Evolutionary conservation across 1,140 invertebrate species (phyloP).

Genomic region (Lanistes nyassanus): DNA sequence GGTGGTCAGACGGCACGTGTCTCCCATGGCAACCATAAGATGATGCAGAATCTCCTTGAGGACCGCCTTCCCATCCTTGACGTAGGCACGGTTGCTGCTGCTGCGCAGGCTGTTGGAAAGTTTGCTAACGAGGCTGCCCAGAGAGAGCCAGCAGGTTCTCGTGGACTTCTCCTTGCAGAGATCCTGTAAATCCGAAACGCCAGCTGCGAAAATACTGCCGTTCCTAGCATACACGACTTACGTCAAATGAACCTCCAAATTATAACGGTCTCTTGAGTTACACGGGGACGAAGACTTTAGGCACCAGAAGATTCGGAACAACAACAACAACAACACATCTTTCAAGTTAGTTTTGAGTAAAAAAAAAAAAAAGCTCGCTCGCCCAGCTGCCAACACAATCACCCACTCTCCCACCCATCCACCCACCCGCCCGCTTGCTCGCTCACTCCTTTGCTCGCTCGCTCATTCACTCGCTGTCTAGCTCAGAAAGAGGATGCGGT

Average conservation of each 20-base stretch:
- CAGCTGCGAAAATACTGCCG: no score
- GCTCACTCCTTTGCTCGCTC: not conserved
- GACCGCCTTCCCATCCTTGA: not conserved
- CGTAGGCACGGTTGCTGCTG: not conserved
- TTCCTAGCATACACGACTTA: no score
- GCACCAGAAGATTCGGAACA: no score
- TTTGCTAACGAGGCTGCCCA: conserved; percentile 14
- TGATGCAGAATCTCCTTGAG: not conserved
- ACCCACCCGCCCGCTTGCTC: conserved; percentile 2
- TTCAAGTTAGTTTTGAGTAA: no score
- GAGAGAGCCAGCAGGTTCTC: conserved; percentile 20
- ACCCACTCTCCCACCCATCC: not conserved
- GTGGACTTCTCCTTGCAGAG: not conserved
- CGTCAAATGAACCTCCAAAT: no score
- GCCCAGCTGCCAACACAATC: not conserved
- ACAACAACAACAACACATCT: no score
- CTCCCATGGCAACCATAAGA: not conserved
- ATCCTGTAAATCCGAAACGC: not conserved
- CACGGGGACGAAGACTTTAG: no score
- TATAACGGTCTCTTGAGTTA: no score
- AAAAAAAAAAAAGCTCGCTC: no score
- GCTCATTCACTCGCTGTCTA: not conserved
- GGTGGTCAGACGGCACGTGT: not conserved
- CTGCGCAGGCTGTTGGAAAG: not conserved
- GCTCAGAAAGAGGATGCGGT: not conserved